Evolutionary conservation across 2,888 invertebrate species (phyloP).

Genomic region (Cheilosia impressa): DNA sequence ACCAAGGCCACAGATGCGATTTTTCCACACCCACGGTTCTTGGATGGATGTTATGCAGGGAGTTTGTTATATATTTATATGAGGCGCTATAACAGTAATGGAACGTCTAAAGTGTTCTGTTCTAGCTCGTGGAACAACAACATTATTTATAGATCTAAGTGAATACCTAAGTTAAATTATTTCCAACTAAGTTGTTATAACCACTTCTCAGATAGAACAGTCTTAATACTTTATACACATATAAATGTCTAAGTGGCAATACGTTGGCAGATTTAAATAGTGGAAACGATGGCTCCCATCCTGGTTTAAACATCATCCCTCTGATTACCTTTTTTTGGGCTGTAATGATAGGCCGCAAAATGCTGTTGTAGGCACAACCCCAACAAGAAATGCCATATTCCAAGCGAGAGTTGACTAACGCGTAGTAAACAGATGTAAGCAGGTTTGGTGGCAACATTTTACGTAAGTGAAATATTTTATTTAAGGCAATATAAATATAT

Average conservation of each 20-base stretch:
- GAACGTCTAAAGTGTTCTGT: background rate
- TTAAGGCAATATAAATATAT: too few species aligned
- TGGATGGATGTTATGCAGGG: too few species aligned
- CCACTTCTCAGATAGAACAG: background rate
- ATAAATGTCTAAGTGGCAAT: background rate
- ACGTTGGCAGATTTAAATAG: background rate
- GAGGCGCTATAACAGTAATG: background rate
- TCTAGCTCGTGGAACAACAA: slow-evolving; percentile 1
- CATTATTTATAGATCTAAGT: slow-evolving; percentile 3
- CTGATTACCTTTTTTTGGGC: slow-evolving; percentile 11
- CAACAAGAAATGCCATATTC: slow-evolving; percentile 1
- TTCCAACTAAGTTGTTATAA: background rate
- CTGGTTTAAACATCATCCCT: background rate
- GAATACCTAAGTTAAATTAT: background rate
- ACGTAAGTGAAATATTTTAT: too few species aligned
- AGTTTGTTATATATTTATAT: too few species aligned
- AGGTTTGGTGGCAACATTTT: too few species aligned
- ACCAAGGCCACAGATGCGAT: too few species aligned
- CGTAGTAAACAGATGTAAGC: too few species aligned
- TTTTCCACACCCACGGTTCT: too few species aligned
- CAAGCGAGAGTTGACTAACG: too few species aligned
- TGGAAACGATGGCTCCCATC: slow-evolving; percentile 1
- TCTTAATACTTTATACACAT: background rate
- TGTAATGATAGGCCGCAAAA: background rate
- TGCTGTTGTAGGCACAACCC: background rate